A percentile compares a stretch with the other conserved stretches of the same genome.
Conservation (phyloP, 2,113 vertebrate genomes). For the Vidua chalybeata region DNA sequence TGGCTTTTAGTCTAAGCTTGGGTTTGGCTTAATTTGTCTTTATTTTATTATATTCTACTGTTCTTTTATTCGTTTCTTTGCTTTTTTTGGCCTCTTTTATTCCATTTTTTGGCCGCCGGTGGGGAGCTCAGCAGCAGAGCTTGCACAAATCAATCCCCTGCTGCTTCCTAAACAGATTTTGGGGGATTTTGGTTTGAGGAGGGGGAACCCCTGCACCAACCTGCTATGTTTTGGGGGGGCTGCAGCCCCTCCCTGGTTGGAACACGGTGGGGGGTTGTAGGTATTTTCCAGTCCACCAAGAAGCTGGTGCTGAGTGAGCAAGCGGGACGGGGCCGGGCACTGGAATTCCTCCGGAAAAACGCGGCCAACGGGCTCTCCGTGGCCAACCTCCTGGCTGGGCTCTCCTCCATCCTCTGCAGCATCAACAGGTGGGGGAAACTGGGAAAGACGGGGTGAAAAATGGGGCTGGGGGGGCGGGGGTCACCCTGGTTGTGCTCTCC, state of each 20-base stretch:
- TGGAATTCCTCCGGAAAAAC: slow-evolving; percentile 86
- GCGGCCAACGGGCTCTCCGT: slow-evolving; percentile 85
- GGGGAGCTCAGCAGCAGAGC: neutral
- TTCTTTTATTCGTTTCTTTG: neutral
- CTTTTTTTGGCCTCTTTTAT: neutral
- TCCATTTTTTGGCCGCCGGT: neutral
- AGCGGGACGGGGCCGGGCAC: slow-evolving; percentile 52
- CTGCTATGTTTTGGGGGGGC: neutral
- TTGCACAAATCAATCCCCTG: neutral
- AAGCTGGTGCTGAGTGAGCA: slow-evolving; percentile 76
- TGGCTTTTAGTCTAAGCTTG: slow-evolving; percentile 41
- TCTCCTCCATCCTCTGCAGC: slow-evolving; percentile 80
- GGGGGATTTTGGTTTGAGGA: slow-evolving; percentile 1
- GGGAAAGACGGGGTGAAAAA: neutral
- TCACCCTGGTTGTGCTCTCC: neutral
- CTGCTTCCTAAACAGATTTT: neutral
- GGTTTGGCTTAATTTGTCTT: neutral
- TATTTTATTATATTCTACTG: neutral
- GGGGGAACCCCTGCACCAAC: neutral
- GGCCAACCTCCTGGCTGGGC: slow-evolving; percentile 87
- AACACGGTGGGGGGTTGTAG: slow-evolving; percentile 69
- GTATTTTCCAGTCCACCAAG: slow-evolving; percentile 76
- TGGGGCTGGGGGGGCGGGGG: too few species aligned
- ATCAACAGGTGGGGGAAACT: slow-evolving; percentile 77
- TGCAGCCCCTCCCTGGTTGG: neutral